Evolutionary conservation across 2,113 vertebrate species (phyloP), one percentile per base, ranked within the genome.

Genomic region (Corythornis cristatus): DNA sequence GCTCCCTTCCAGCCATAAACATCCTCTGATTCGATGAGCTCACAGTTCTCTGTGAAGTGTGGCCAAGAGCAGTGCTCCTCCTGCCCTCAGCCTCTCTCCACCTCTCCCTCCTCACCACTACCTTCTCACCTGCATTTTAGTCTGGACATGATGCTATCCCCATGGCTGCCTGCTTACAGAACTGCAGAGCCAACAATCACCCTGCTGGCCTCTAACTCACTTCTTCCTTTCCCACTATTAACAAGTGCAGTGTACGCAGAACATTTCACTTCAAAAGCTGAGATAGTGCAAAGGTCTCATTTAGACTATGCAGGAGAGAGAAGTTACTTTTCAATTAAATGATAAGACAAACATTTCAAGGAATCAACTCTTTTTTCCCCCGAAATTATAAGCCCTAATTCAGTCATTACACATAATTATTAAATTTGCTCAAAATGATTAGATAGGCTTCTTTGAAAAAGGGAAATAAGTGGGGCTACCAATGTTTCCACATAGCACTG

Each of bases 401-500:
- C 90, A 90, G 88, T 97, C 96, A 97, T 97, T 97, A 97, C 78
- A 96, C 86, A 92, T 87, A 96, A 97, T 98, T 97, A 98, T 95
- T 97, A 97, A 97, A 96, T 95, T 95, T 94, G 84, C 86, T 96
- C 76, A 90, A 94, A 97, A 90, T 95, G 28, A 97, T 98, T 96
- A 96, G 96, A 97, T 97, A 96, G 93, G 94, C 90, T 96, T 93
- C 93, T 93, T 96, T 96, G 90, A 76, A 97, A 96, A 88, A 95
- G 85, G 95, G 82, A 93, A 93, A 96, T 91, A 96, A 96, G 94
- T 76, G 91, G 48, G 72, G 35, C 78, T 93, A 62, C 62, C 73
- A 75, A 43, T 45, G 26, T 82, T 89, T 93, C 53, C 37, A 78
- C 43, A 53, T 60, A 76, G 90, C 58, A 88, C 78, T 95, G 46